These are phyloP conservation scores for Drosophila sucinea DNA, from an alignment of 1,140 invertebrate species.

Conservation along the genomic window DNA sequence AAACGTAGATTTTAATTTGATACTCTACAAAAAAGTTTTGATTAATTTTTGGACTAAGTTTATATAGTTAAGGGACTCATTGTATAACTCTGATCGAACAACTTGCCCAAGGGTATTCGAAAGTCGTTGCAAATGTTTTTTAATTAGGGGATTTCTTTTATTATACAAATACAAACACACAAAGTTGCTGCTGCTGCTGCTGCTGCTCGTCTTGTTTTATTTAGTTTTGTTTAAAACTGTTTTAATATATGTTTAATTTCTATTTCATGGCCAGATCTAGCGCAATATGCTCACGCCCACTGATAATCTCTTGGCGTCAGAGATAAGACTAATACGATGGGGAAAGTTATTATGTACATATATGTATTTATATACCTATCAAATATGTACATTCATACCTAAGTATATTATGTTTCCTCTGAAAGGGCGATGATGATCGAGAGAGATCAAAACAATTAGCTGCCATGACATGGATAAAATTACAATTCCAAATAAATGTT, in stretches of 20 bases:
- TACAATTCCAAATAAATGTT: neutral
- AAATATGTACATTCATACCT: neutral
- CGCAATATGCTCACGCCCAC: slow-evolving; percentile 46
- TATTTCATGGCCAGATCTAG: slow-evolving; percentile 58
- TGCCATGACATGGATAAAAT: slow-evolving; percentile 71
- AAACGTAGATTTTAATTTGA: no score
- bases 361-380: neutral
- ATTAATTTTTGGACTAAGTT: no score
- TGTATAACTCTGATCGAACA: no score
- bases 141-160: slow-evolving; percentile 3
- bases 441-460: slow-evolving; percentile 49
- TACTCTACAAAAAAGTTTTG: no score
- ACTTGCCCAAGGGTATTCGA: no score
- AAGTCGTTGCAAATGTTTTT: neutral
- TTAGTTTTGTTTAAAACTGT: slow-evolving; percentile 22
- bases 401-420: neutral
- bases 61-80: no score
- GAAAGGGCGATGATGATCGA: neutral
- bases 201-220: slow-evolving; percentile 9
- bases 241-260: slow-evolving; percentile 52
- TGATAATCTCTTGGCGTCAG: slow-evolving; percentile 50
- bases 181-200: neutral
- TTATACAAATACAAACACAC: no score
- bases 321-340: slow-evolving; percentile 7
- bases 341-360: slow-evolving; percentile 3